Conservation (phyloP, 2,797 vertebrate genomes). For the Macropus fuliginosus region DNA sequence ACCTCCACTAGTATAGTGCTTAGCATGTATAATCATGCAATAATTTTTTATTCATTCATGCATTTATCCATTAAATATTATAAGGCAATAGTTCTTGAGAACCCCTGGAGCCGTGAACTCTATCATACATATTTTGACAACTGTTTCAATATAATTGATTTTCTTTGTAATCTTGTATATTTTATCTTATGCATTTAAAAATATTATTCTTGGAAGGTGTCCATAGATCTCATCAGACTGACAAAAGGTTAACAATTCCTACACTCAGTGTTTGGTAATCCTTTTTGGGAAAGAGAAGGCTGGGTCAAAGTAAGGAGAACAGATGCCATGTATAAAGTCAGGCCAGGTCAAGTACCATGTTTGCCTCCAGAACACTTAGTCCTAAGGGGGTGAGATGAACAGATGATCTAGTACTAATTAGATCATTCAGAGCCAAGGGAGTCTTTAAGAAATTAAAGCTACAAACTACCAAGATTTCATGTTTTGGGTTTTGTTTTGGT, state of each 20-base stretch:
- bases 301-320: background rate
- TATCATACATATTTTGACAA: background rate
- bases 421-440: background rate
- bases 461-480: background rate
- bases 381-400: background rate
- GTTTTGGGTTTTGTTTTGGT: background rate
- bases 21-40: background rate
- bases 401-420: background rate
- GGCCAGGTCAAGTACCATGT: background rate
- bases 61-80: background rate
- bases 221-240: background rate
- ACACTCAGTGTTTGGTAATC: background rate
- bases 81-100: background rate
- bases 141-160: background rate
- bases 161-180: background rate
- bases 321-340: background rate
- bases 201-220: background rate
- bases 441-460: background rate
- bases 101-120: background rate
- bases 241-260: background rate
- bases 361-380: background rate
- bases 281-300: background rate
- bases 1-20: background rate
- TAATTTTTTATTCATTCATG: background rate
- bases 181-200: background rate